Conservation (phyloP, 2,888 invertebrate species). For the Dastarcus helophoroides region DNA sequence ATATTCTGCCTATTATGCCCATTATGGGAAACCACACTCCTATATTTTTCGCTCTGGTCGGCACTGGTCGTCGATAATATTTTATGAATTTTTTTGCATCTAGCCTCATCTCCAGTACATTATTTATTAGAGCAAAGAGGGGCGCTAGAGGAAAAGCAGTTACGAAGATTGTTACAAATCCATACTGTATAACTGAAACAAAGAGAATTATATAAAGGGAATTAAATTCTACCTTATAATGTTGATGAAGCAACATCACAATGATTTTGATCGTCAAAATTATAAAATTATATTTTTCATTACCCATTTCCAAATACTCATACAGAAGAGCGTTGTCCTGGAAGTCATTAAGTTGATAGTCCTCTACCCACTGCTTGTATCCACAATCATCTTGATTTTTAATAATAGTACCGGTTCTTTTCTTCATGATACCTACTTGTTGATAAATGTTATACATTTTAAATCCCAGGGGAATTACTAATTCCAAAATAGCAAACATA, state of each 20-base stretch:
- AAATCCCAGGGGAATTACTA: slow-evolving; percentile 51
- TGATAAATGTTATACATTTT: slow-evolving; percentile 45
- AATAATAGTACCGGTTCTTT: too few species aligned
- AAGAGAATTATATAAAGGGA: too few species aligned
- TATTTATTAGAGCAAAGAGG: slow-evolving; percentile 69
- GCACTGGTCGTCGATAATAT: slow-evolving; percentile 61
- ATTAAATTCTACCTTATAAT: too few species aligned
- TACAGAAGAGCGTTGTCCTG: slow-evolving; percentile 58
- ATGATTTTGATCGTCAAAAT: too few species aligned
- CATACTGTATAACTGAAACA: slow-evolving; percentile 72
- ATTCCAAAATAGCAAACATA: slow-evolving; percentile 64
- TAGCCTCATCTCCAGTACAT: slow-evolving; percentile 68
- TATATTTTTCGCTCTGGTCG: slow-evolving; percentile 60
- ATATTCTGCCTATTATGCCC: slow-evolving; percentile 59
- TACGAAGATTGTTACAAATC: slow-evolving; percentile 76
- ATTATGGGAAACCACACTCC: slow-evolving; percentile 71
- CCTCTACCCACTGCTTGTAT: slow-evolving; percentile 60
- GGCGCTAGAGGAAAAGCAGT: slow-evolving; percentile 79
- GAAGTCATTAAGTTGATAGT: slow-evolving; percentile 54
- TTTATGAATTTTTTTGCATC: slow-evolving; percentile 74
- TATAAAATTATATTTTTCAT: slow-evolving; percentile 18
- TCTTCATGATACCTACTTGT: too few species aligned
- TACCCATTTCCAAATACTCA: slow-evolving; percentile 81
- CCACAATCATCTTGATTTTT: slow-evolving; percentile 39
- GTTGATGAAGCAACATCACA: too few species aligned